Evolutionary conservation across 2,113 vertebrate species (phyloP).

Genomic region (Oenanthe oenanthe): DNA sequence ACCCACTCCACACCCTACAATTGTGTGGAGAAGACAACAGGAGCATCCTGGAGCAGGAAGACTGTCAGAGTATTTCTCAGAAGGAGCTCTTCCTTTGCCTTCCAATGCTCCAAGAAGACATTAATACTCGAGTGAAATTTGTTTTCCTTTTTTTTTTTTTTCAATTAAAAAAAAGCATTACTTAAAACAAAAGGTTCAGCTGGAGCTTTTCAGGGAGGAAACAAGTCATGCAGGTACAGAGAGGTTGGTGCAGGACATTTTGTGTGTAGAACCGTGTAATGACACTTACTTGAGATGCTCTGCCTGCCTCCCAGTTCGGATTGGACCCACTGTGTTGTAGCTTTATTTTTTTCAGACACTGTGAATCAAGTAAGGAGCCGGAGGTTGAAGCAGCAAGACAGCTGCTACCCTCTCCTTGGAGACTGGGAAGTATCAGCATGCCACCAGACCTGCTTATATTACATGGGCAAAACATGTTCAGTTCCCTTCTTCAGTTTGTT

Average conservation of each 20-base stretch:
- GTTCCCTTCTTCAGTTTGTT: not conserved
- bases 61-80: not conserved
- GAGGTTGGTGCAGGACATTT: not conserved
- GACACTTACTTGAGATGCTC: not conserved
- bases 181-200: not conserved
- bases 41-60: not conserved
- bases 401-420: constrained; percentile 24
- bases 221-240: accelerated
- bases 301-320: not conserved
- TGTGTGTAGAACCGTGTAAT: not conserved
- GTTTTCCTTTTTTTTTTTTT: not conserved
- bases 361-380: not conserved
- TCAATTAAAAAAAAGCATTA: not conserved
- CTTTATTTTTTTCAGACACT: not conserved
- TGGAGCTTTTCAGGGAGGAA: not conserved
- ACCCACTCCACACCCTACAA: not conserved
- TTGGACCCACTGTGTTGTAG: accelerated
- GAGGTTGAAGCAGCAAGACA: constrained; percentile 23
- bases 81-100: not conserved
- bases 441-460: constrained; percentile 25
- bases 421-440: constrained; percentile 1
- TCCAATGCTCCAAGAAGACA: not conserved
- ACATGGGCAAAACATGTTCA: not conserved
- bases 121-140: not conserved
- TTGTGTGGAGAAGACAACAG: not conserved